Percentiles rank a stretch among this genome's conserved stretches.
These are phyloP conservation scores for Mantis religiosa DNA, from an alignment of 2,888 invertebrate species.

Conservation along the genomic window DNA sequence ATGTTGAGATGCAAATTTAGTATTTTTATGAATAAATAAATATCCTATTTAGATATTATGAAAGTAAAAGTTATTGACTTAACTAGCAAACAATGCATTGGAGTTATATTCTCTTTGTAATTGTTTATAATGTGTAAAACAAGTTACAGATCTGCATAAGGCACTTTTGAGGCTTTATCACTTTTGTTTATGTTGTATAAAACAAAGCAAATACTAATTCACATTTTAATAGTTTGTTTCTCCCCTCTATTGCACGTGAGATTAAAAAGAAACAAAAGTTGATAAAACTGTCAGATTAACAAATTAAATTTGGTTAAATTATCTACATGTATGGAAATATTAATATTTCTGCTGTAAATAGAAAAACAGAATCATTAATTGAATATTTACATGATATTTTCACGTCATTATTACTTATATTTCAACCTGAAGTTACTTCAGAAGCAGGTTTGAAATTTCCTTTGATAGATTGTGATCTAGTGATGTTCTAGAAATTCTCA, in stretches of 20 bases:
- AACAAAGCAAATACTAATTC: not conserved
- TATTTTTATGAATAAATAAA: not conserved
- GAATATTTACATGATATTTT: too few relatives aligned
- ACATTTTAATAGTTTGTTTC: not conserved
- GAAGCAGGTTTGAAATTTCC: too few relatives aligned
- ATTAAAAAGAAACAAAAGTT: too few relatives aligned
- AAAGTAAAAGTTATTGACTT: not conserved
- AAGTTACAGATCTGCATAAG: not conserved
- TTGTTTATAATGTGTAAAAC: not conserved
- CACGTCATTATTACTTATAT: too few relatives aligned
- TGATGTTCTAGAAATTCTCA: too few relatives aligned
- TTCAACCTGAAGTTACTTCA: too few relatives aligned
- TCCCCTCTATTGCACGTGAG: not conserved
- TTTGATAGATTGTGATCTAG: too few relatives aligned
- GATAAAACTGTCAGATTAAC: too few relatives aligned
- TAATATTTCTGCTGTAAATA: too few relatives aligned
- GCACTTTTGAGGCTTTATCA: not conserved
- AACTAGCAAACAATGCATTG: not conserved
- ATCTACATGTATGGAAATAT: too few relatives aligned
- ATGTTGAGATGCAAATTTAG: not conserved
- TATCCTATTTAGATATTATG: not conserved
- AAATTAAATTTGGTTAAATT: too few relatives aligned
- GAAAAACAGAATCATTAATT: too few relatives aligned
- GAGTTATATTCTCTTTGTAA: not conserved
- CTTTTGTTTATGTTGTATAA: not conserved